Evolutionary conservation across 2,113 vertebrate species (phyloP), one percentile per base, ranked within the genome.

Genomic region (Mesembrinibis cayennensis): DNA sequence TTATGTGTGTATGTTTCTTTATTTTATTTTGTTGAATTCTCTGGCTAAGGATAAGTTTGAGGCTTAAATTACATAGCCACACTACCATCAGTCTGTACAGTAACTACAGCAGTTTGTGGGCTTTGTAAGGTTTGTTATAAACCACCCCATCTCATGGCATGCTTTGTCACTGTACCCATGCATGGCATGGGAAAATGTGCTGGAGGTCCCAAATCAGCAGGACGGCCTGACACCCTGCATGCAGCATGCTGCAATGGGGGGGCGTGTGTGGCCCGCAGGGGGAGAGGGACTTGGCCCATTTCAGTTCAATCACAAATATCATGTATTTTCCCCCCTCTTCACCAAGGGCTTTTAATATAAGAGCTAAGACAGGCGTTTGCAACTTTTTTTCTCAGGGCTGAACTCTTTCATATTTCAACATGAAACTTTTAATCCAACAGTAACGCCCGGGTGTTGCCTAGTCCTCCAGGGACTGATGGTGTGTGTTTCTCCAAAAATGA

Each of bases 201-300:
- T n/a, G n/a, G n/a, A n/a, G n/a, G n/a, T n/a, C n/a, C n/a, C n/a
- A n/a, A n/a, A n/a, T n/a, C n/a, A n/a, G n/a, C n/a, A 63, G 38
- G 66, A 74, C 47, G 80, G 47, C 7, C 56, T 47, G 74, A 21
- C 32, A 11, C 19, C 42, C 67, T 8, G 14, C 1, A 0, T 38
- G 36, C n/a, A 40, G n/a, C 11, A 2, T 4, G 11, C 27, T 63
- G 82, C 30, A 13, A 1, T 3, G 13, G 21, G 34, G 11, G 8
- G 1, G 21, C 0, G 1, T 9, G 11, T 18, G 45, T 29, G 34
- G 13, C 2, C 49, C 50, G 26, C 25, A 20, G 8, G 6, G 4
- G 21, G 4, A 45, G 17, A 5, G 21, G 17, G 9, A 38, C n/a
- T 27, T 16, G 27, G 29, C 52, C n/a, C 19, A 1, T 45, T 78